A percentile compares a stretch with the other conserved stretches of the same genome.
phyloP scores from a whole-genome alignment of 1,140 invertebrate genomes.

The Caenorhabditis brenneri region DNA sequence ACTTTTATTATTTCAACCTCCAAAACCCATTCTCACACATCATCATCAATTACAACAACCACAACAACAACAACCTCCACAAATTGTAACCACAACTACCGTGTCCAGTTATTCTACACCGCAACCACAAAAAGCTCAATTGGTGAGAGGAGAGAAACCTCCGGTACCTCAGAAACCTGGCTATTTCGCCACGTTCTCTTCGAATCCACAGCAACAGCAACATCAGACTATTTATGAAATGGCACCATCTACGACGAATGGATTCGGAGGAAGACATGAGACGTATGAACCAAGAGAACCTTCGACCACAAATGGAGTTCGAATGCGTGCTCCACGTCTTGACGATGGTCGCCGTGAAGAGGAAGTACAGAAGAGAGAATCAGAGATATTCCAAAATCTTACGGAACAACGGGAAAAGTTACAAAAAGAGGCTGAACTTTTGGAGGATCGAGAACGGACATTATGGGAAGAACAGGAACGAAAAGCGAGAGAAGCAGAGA shows the following conservation, averaged over 20 bases:
- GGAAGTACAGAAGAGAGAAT: conserved; percentile 71
- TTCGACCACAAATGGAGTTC: not conserved
- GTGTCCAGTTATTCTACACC: conserved; percentile 2
- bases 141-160: conserved; percentile 21
- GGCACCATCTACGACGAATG: not conserved
- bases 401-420: conserved; percentile 66
- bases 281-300: not conserved
- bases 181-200: not conserved
- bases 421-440: conserved; percentile 70
- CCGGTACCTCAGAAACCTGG: conserved; percentile 18
- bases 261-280: not conserved
- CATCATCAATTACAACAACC: no score
- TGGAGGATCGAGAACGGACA: conserved; percentile 69
- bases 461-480: conserved; percentile 72
- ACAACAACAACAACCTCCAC: no score
- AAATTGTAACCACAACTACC: conserved; percentile 26
- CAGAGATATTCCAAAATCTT: conserved; percentile 70
- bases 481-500: conserved; percentile 80
- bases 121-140: not conserved
- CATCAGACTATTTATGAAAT: not conserved
- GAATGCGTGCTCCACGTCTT: conserved; percentile 22
- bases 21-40: not conserved
- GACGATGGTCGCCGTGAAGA: conserved; percentile 10
- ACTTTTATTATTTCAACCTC: not conserved
- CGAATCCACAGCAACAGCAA: not conserved